A percentile compares a stretch with the other conserved stretches of the same genome.
Conservation (phyloP, 2,888 invertebrate species). For the Cylloceria caligata region DNA sequence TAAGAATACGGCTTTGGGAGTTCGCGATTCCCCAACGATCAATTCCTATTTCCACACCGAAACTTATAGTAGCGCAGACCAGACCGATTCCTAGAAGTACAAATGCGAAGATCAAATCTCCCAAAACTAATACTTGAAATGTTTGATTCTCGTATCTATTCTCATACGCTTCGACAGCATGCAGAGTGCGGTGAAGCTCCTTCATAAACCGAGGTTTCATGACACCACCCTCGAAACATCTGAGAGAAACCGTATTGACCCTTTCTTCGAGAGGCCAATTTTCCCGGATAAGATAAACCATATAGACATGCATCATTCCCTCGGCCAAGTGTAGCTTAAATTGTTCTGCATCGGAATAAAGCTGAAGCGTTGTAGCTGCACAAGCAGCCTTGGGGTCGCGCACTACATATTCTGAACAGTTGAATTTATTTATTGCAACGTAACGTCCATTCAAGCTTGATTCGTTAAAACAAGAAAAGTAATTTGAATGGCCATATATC, state of each 20-base stretch:
- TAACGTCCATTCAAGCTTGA: not conserved
- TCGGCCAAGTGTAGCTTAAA: not conserved
- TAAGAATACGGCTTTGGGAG: too few species aligned
- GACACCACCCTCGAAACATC: not conserved
- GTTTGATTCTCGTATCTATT: not conserved
- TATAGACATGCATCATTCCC: not conserved
- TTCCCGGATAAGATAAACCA: conserved; percentile 1
- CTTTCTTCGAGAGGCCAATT: conserved; percentile 26
- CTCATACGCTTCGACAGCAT: not conserved
- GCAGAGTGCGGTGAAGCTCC: not conserved
- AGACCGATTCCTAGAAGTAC: conserved; percentile 20
- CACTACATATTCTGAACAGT: not conserved
- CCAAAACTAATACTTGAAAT: not conserved
- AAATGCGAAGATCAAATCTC: conserved; percentile 16
- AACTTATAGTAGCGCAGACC: conserved; percentile 2
- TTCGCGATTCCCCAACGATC: too few species aligned
- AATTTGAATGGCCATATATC: not conserved
- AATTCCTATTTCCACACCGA: conserved; percentile 3
- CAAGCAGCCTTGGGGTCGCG: not conserved
- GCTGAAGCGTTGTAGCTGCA: not conserved
- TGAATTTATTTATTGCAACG: not conserved
- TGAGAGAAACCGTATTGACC: not conserved
- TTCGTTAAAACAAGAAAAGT: not conserved
- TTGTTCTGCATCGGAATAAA: not conserved
- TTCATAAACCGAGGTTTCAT: not conserved